These are phyloP conservation scores for Gadopsis marmoratus DNA, from an alignment of 2,797 vertebrate genomes.

Conservation along the genomic window DNA sequence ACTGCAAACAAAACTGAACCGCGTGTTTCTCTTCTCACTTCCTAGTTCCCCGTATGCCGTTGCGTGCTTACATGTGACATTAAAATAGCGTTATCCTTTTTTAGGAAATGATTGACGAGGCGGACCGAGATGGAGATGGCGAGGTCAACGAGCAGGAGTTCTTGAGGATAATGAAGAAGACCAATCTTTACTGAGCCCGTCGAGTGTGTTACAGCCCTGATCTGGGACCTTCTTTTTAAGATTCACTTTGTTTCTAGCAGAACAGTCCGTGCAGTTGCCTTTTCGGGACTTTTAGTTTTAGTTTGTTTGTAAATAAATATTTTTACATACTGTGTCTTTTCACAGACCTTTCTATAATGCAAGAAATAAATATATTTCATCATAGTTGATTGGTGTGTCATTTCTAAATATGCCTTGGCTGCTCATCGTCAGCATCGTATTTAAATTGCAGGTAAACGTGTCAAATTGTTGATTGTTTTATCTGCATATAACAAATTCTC, in stretches of 20 bases:
- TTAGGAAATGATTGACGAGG: slow-evolving; percentile 98
- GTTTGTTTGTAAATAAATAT: slow-evolving; percentile 64
- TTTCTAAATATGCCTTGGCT: background rate
- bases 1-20: background rate
- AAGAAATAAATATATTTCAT: slow-evolving; percentile 76
- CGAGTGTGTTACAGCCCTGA: background rate
- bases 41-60: background rate
- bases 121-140: slow-evolving; percentile 94
- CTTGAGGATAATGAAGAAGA: slow-evolving; percentile 96
- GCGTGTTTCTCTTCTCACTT: background rate
- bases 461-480: background rate
- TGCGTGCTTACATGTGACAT: background rate
- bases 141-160: slow-evolving; percentile 96
- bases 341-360: slow-evolving; percentile 62
- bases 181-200: slow-evolving; percentile 88
- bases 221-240: slow-evolving; percentile 10
- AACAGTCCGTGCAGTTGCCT: slow-evolving; percentile 35
- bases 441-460: background rate
- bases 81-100: slow-evolving; percentile 21
- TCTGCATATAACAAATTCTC: background rate
- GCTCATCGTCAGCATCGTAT: background rate
- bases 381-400: slow-evolving; percentile 9
- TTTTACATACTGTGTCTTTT: slow-evolving; percentile 57
- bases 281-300: background rate
- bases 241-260: slow-evolving; percentile 10